Base-by-base conservation (phyloP, 1,140 invertebrate genomes). In the Caerostris extrusa region DNA sequence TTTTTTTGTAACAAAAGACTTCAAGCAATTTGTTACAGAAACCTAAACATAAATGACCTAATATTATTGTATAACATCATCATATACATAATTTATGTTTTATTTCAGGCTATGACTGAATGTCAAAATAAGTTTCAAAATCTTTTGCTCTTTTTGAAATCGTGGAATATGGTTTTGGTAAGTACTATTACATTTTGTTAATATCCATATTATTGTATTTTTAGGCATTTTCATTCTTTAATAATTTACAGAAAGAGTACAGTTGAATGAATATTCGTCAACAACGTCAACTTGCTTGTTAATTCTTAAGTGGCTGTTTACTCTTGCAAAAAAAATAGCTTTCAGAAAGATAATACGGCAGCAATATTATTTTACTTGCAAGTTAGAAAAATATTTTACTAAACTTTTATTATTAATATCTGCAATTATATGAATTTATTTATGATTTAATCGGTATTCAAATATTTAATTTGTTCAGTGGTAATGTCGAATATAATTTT, bases 91-190 rank as follows among this genome's bases (percentile, higher is more conserved):
- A 34, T 34, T 34, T 34, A 34, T 94, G 94, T 94, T 94, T 90
- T 85, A 69, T 95, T 96, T 92, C 95, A 96, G 95, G 97, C 98
- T 3, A 97, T 99, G n/a, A 97, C 98, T 91, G 97, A 98, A 90
- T 99, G 93, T 97, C 97, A 61, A 97, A 97, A 90, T 97, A 98
- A 94, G 97, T 98, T 83, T 97, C 98, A 61, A 97, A 98, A 95
- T 99, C 98, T 96, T 99, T 99, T 97, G 99, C 99, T 95, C 96
- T 99, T 57, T 99, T 99, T 96, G 99, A 99, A 97, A 99, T 99
- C 95, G 98, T 99, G 82, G 99, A 99, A 95, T 98, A 99, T 95
- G 98, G 98, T 96, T 99, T 99, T 96, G 98, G 98, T 98, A 96
- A 97, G 96, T 92, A 91, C 19, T 82, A 81, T n/a, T 7, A 8